These are phyloP conservation scores for Acanthurus tractus DNA, from an alignment of 2,797 vertebrate genomes.

Conservation along the genomic window DNA sequence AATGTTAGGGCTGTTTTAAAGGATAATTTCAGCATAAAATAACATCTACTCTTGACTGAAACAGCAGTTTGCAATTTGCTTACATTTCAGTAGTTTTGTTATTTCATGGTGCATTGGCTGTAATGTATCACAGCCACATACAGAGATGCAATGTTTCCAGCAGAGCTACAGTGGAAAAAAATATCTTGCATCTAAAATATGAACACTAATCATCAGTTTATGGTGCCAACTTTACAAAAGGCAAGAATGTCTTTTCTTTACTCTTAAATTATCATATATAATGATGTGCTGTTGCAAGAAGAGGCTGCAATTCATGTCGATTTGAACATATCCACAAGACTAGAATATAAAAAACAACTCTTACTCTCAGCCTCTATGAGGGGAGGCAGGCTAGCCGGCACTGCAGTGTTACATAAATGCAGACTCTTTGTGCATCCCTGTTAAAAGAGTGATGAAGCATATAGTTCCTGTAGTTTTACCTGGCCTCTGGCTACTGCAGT, in stretches of 20 bases:
- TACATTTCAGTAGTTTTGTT: neutral
- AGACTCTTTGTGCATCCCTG: slow-evolving; percentile 32
- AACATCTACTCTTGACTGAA: neutral
- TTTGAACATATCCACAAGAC: slow-evolving; percentile 42
- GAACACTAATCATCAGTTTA: slow-evolving; percentile 52
- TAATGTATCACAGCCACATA: slow-evolving; percentile 3
- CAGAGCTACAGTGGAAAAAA: neutral
- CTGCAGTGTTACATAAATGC: slow-evolving; percentile 55
- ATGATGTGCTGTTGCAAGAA: slow-evolving; percentile 40
- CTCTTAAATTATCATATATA: slow-evolving; percentile 46
- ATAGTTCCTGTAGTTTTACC: slow-evolving; percentile 1
- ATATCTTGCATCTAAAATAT: slow-evolving; percentile 44
- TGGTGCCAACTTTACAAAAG: slow-evolving; percentile 42
- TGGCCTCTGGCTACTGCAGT: neutral
- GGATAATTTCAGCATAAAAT: neutral
- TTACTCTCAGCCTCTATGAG: slow-evolving; percentile 15
- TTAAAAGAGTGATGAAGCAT: slow-evolving; percentile 24
- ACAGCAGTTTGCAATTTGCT: neutral
- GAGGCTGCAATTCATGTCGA: slow-evolving; percentile 34
- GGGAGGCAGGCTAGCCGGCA: slow-evolving; percentile 22
- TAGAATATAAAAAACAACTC: slow-evolving; percentile 45
- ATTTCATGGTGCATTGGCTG: neutral
- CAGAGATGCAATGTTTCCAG: neutral
- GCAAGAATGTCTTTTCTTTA: slow-evolving; percentile 34
- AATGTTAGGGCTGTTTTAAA: neutral